Conservation (phyloP, 2,888 invertebrate species). For the Cephus pulcher region DNA sequence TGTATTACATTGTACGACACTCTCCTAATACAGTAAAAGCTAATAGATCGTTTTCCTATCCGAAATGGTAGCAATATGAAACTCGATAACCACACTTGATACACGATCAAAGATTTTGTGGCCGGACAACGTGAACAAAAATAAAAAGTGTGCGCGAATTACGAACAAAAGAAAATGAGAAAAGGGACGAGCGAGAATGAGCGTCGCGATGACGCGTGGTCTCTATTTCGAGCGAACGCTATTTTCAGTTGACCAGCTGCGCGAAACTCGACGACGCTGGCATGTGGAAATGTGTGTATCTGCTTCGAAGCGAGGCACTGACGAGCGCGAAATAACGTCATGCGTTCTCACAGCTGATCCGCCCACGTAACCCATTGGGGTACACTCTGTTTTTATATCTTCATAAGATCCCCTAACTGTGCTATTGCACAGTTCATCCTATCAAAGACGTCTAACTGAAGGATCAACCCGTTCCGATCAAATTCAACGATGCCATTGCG, state of each 20-base stretch:
- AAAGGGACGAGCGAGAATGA: not conserved
- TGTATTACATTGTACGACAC: no score
- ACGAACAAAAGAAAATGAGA: conserved; percentile 13
- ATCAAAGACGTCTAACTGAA: not conserved
- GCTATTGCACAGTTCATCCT: no score
- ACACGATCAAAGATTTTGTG: not conserved
- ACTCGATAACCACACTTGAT: not conserved
- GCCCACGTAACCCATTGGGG: conserved; percentile 28
- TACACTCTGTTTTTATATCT: not conserved
- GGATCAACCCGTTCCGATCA: not conserved
- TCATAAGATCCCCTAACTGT: not conserved
- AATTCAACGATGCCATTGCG: not conserved
- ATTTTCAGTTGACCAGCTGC: conserved; percentile 14
- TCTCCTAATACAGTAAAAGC: not conserved
- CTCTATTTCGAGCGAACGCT: not conserved
- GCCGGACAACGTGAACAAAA: not conserved
- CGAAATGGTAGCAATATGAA: not conserved
- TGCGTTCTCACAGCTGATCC: conserved; percentile 31
- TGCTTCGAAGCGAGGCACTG: conserved; percentile 13
- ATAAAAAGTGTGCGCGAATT: no score
- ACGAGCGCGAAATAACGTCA: conserved; percentile 22
- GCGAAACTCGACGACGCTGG: conserved; percentile 18
- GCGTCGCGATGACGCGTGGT: not conserved
- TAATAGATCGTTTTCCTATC: no score
- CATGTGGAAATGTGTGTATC: conserved; percentile 1